Evolutionary conservation across 2,113 vertebrate genomes (phyloP), one percentile per base, ranked within the genome.

Genomic region (Coturnix japonica): DNA sequence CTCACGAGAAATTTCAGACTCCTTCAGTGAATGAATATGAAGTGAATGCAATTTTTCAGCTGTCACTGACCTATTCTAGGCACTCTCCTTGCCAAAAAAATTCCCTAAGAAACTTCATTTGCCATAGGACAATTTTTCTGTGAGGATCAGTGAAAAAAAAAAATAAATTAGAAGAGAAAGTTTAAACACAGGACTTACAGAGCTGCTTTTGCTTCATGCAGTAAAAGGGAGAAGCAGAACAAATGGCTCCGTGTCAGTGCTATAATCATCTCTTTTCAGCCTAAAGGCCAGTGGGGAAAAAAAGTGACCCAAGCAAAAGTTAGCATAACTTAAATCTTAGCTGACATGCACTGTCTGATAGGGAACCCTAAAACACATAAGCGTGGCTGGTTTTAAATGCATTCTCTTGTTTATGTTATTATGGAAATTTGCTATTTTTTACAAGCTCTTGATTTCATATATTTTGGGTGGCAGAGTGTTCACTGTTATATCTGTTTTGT

Each of bases 11-110:
- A 93, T 92, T 89, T 91, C 74, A 92, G 69, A 60, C 61, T 77
- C 78, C 59, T 91, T 92, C 79, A 81, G 53, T 0, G 2, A 92
- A 82, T 19, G 43, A 88, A 61, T 80, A 64, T 61, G 63, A 92
- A 91, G 87, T 49, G 35, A 87, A 89, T 75, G 72, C 44, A 89
- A 57, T 95, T 95, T 81, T 92, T 94, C 77, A 90, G 65, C 90
- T 91, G 67, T 64, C 81, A 47, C 31, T 90, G 92, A 92, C 94
- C 92, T 92, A 85, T 94, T 91, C 93, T 71, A 89, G 69, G 94
- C 79, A 43, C n/a, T 82, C 30, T 79, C 53, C 39, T 81, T 74
- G 43, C 39, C 65, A 81, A 92, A 92, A 87, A 37, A 73, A 43
- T 0, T 76, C 78, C 72, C 72, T 28, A 47, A 30, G 67, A 95